phyloP scores from a whole-genome alignment of 1,140 invertebrate species.

The Frieseomelitta varia region DNA sequence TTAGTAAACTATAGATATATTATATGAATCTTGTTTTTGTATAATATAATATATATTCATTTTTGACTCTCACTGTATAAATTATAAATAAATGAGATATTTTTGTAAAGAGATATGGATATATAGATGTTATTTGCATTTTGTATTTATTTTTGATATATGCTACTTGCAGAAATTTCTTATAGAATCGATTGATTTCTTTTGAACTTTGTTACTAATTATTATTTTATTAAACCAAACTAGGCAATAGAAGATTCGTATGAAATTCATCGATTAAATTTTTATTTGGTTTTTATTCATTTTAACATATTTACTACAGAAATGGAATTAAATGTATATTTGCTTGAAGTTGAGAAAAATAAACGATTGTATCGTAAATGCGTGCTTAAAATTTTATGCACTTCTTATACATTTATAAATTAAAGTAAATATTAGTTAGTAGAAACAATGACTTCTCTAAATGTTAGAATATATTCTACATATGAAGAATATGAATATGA shows the following conservation, averaged over 20 bases:
- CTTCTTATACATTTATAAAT: not conserved
- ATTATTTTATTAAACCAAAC: no score
- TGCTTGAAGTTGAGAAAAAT: not conserved
- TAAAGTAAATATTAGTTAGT: not conserved
- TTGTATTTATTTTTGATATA: not conserved
- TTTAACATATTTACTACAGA: no score
- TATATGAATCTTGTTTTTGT: not conserved
- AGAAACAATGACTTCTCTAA: not conserved
- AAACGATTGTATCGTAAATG: not conserved
- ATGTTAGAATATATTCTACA: not conserved
- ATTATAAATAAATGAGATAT: no score
- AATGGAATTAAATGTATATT: not conserved
- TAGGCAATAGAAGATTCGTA: no score
- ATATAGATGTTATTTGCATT: not conserved
- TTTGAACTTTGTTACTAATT: slow-evolving; percentile 13
- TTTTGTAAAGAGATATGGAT: not conserved
- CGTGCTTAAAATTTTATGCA: not conserved
- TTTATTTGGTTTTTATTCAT: no score
- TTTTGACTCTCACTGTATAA: no score
- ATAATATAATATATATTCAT: not conserved
- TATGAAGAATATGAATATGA: not conserved
- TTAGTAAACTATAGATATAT: no score
- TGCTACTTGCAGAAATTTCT: not conserved
- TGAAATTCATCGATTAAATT: no score
- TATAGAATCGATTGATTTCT: not conserved